A percentile compares a stretch with the other conserved stretches of the same genome.
phyloP scores from a whole-genome alignment of 2,113 vertebrate genomes.

The Hipposideros armiger region DNA sequence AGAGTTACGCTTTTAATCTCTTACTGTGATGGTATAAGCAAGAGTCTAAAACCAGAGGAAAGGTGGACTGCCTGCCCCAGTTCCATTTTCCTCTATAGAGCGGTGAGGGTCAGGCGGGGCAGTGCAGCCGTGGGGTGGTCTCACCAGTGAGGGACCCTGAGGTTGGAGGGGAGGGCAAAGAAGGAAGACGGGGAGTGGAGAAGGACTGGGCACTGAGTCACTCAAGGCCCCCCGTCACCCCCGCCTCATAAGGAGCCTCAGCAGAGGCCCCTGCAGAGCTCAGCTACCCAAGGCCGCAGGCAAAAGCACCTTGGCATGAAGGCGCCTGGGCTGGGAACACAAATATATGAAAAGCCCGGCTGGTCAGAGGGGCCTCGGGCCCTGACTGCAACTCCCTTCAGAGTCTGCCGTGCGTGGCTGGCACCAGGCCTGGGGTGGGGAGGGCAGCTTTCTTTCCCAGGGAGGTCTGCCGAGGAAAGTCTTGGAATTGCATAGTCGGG shows the following conservation, averaged over 20 bases:
- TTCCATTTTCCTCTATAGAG: neutral
- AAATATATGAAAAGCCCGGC: too few species aligned
- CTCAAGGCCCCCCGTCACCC: too few species aligned
- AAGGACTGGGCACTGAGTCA: neutral
- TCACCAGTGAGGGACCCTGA: neutral
- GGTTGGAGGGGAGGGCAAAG: fast-evolving
- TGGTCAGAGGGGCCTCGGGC: neutral
- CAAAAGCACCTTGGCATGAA: neutral
- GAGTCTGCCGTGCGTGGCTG: neutral
- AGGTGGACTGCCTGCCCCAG: fast-evolving
- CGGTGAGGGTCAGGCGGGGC: fast-evolving
- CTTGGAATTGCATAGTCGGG: neutral
- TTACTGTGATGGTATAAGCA: neutral
- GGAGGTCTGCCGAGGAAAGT: neutral
- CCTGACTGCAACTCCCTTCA: too few species aligned
- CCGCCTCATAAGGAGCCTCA: fast-evolving
- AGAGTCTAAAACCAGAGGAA: neutral
- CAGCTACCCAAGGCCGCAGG: fast-evolving
- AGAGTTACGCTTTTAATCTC: neutral
- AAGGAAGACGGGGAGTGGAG: neutral
- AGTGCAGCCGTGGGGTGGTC: fast-evolving
- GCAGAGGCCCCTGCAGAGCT: neutral
- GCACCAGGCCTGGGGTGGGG: too few species aligned
- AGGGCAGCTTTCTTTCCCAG: neutral
- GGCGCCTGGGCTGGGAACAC: fast-evolving